Base-by-base conservation (phyloP, 2,888 invertebrate species). In the Drosophila picticornis region DNA sequence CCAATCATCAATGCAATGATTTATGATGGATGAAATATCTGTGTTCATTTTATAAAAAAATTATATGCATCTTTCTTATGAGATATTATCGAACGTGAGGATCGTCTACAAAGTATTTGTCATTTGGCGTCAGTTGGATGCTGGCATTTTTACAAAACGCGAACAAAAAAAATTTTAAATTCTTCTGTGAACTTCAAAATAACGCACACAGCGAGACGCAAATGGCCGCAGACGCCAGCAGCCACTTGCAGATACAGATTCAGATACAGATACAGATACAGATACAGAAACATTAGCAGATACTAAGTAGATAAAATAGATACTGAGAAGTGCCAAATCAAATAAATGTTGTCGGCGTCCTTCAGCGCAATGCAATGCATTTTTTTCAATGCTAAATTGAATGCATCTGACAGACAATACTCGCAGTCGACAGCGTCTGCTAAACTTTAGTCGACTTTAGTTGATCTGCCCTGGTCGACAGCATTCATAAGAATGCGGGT, bases 311-410 rank as follows among this genome's bases (percentile, higher is more conserved):
- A 57, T 57, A 57, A 43, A 57, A 58, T 61, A 79, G 80, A 70
- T 70, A 81, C 62, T 72, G 65, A 75, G 69, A 78, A 77, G 75
- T 68, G 72, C 71, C 88, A 80, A 81, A 81, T 80, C 77, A 77
- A 84, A 88, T 85, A 78, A 82, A 84, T 72, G 78, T 52, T 73
- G 77, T 75, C 75, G 81, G 77, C 91, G 89, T 80, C 89, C 89
- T 90, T 89, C 90, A 84, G 69, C 52, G 77, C 81, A 80, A 82
- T 88, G 80, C 83, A 84, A 83, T 76, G 75, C 74, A 81, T 81
- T 88, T 80, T 84, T 84, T 90, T 90, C 89, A 89, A 90, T 85
- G 91, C 81, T 85, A 79, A 76, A 53, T 59, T 48, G 31, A 67
- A 80, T 74, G 53, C 72, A 72, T 84, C 73, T 74, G 38, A 56